Percentiles rank a stretch among this genome's conserved stretches.
These are phyloP conservation scores for Salvelinus sp. DNA, from an alignment of 2,113 vertebrate genomes.

Conservation along the genomic window DNA sequence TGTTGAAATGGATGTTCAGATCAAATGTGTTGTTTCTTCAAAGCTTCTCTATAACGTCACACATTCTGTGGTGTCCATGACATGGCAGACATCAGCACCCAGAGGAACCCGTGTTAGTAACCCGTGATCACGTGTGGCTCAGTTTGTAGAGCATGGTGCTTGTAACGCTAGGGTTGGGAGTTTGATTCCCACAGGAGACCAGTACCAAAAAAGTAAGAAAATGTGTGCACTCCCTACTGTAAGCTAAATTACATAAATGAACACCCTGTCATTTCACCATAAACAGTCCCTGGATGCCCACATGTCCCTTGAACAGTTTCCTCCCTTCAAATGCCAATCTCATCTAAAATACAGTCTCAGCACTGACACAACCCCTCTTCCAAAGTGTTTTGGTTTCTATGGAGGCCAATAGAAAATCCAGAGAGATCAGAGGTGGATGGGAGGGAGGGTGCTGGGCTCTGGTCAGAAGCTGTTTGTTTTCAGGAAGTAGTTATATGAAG, in stretches of 20 bases:
- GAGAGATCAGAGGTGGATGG: constrained; percentile 61
- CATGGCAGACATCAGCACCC: too few relatives aligned
- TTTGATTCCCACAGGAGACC: too few relatives aligned
- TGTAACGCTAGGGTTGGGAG: too few relatives aligned
- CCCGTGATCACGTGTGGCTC: too few relatives aligned
- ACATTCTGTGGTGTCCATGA: too few relatives aligned
- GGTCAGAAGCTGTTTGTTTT: constrained; percentile 67
- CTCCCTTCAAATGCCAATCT: constrained; percentile 46
- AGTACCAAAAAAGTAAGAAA: too few relatives aligned
- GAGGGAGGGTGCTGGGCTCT: constrained; percentile 54
- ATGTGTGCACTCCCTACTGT: too few relatives aligned
- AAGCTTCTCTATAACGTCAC: too few relatives aligned
- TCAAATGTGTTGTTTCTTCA: background rate
- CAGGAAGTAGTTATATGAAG: too few relatives aligned
- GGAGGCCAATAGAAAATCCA: constrained; percentile 59
- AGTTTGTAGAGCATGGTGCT: too few relatives aligned
- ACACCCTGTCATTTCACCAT: background rate
- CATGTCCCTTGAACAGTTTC: constrained; percentile 38
- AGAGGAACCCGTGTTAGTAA: too few relatives aligned
- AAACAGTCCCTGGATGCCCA: constrained; percentile 39
- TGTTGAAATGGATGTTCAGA: background rate
- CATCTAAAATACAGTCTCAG: constrained; percentile 26
- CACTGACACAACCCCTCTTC: constrained; percentile 18
- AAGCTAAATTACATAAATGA: background rate
- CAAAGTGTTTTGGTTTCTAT: constrained; percentile 41